These are phyloP conservation scores for Tragelaphus eurycerus DNA, from an alignment of 2,797 vertebrate genomes.

Conservation along the genomic window DNA sequence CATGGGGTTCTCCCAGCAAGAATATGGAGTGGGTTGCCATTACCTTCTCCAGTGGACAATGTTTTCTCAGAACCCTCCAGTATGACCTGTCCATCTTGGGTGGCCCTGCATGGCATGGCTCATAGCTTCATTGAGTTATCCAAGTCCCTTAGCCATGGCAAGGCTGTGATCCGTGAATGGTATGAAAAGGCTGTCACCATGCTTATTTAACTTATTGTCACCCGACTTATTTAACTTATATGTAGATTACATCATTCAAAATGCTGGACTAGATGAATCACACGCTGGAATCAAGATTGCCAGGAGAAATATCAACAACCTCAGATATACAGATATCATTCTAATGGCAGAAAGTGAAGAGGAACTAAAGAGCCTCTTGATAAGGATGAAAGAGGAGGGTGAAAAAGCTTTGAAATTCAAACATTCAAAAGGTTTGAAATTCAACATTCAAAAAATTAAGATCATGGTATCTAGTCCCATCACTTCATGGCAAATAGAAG, in stretches of 20 bases:
- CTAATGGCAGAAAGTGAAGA: background rate
- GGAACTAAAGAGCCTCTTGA: background rate
- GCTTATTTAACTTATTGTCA: background rate
- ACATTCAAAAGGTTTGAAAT: background rate
- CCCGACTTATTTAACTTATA: background rate
- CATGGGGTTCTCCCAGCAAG: background rate
- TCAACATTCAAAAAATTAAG: background rate
- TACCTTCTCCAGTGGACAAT: background rate
- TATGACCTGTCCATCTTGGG: background rate
- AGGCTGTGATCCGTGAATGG: background rate
- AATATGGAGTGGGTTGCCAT: background rate
- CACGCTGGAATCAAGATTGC: background rate
- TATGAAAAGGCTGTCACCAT: background rate
- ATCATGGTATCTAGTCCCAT: background rate
- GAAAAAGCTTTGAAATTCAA: background rate
- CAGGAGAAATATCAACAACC: background rate
- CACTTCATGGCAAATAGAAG: background rate
- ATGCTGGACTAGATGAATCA: background rate
- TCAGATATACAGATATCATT: background rate
- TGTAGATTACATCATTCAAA: background rate
- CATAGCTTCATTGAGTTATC: background rate
- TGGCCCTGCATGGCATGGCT: background rate
- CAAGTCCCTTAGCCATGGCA: background rate
- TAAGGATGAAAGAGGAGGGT: background rate
- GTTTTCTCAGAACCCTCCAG: background rate